These are phyloP conservation scores for Spermophilus dauricus DNA, from an alignment of 2,113 vertebrate genomes.

Conservation along the genomic window DNA sequence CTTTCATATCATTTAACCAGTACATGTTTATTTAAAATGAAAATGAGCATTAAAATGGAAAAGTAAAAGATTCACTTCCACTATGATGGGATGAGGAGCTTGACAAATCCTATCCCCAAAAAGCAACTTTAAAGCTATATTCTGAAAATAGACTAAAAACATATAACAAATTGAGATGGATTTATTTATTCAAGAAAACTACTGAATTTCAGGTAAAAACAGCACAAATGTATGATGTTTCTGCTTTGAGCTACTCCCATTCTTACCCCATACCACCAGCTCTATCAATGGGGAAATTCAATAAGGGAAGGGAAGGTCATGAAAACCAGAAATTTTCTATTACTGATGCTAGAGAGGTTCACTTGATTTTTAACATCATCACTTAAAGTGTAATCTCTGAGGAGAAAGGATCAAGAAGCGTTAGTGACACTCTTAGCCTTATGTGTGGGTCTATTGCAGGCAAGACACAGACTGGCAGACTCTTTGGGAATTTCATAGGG, in stretches of 20 bases:
- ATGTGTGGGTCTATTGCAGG: background rate
- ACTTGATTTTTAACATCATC: background rate
- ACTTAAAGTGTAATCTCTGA: background rate
- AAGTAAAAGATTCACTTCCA: conserved; percentile 14
- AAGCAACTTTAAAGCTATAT: conserved; percentile 31
- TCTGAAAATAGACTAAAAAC: background rate
- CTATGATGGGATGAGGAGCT: background rate
- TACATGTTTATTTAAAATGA: conserved; percentile 43
- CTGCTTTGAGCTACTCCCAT: background rate
- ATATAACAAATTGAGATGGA: background rate
- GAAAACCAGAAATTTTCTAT: background rate
- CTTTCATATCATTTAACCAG: conserved; percentile 36
- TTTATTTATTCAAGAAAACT: conserved; percentile 47
- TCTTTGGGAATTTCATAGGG: background rate
- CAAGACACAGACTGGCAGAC: conserved; percentile 21
- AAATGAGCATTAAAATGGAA: conserved; percentile 58
- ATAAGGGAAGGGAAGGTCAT: background rate
- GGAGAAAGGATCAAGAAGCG: background rate
- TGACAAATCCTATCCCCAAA: background rate
- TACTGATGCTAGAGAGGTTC: background rate
- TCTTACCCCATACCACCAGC: background rate
- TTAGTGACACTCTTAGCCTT: background rate
- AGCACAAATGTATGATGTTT: background rate
- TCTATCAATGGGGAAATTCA: background rate
- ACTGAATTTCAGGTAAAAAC: background rate